Conservation (phyloP, 2,797 vertebrate genomes). For the Rhabdomys pumilio region DNA sequence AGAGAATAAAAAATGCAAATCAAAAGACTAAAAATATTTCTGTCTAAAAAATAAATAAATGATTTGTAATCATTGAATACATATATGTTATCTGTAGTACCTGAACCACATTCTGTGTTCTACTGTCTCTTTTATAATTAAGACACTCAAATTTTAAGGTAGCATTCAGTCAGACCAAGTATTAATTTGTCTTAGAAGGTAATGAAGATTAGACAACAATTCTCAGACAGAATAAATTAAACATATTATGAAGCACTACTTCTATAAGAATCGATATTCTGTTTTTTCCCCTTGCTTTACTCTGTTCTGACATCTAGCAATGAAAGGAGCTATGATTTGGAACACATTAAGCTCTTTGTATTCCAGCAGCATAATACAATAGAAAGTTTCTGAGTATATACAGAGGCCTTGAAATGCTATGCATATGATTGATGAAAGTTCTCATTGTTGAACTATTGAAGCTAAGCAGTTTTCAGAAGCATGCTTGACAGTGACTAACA, state of each 20-base stretch:
- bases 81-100: background rate
- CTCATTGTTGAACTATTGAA: background rate
- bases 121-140: background rate
- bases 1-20: background rate
- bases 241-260: background rate
- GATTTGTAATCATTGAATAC: background rate
- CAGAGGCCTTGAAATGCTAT: background rate
- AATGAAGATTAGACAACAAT: background rate
- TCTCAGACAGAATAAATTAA: background rate
- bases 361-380: background rate
- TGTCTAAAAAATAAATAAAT: background rate
- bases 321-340: background rate
- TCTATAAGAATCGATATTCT: background rate
- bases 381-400: background rate
- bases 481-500: background rate
- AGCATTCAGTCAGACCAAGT: background rate
- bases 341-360: background rate
- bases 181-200: background rate
- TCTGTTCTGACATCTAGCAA: background rate
- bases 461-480: background rate
- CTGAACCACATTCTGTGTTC: background rate
- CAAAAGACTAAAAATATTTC: background rate
- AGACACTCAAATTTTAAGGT: background rate
- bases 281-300: background rate
- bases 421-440: background rate